Evolutionary conservation across 2,797 vertebrate species (phyloP).

Genomic region (Oreortyx pictus): DNA sequence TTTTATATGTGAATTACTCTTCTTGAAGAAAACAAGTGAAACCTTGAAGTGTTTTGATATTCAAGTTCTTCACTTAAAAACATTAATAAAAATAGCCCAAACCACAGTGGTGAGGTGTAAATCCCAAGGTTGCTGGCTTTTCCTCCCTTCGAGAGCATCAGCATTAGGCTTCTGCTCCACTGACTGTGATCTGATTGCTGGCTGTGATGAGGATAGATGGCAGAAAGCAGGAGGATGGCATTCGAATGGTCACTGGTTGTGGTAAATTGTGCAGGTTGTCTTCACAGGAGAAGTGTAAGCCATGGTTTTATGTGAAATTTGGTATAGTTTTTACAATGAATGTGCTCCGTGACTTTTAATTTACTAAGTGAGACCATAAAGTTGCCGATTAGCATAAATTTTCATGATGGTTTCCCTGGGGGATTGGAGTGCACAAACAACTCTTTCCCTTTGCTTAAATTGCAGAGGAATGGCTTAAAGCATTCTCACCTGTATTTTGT

Average conservation of each 20-base stretch:
- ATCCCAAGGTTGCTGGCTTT: background rate
- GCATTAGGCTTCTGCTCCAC: background rate
- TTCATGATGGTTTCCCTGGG: background rate
- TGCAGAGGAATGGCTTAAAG: background rate
- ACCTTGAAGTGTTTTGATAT: background rate
- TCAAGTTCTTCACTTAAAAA: background rate
- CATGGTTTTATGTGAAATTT: background rate
- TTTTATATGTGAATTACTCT: background rate
- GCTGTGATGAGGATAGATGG: background rate
- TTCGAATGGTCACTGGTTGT: background rate
- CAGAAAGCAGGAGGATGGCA: background rate
- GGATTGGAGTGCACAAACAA: background rate
- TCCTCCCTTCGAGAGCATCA: background rate
- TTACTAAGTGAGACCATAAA: background rate
- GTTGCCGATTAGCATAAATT: background rate
- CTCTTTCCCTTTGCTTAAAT: background rate
- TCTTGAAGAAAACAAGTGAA: background rate
- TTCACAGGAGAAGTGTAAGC: background rate
- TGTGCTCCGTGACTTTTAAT: background rate
- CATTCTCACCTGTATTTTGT: background rate
- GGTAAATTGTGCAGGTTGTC: background rate
- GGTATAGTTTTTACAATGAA: background rate
- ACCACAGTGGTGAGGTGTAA: background rate
- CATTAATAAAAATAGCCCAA: background rate
- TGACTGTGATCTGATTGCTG: background rate